These are phyloP conservation scores for Lerema accius DNA, from an alignment of 1,140 invertebrate genomes.

Conservation along the genomic window DNA sequence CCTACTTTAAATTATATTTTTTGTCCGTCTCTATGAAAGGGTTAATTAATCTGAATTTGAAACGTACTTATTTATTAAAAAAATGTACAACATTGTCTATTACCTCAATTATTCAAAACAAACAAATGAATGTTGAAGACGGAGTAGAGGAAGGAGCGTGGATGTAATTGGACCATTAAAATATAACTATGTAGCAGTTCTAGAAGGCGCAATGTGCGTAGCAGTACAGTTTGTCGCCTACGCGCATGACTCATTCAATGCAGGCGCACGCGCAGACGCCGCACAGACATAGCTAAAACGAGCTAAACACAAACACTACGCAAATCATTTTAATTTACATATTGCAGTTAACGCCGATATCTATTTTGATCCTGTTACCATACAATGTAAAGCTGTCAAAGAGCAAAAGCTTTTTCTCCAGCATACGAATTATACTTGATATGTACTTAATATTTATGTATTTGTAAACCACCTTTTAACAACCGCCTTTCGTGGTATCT, in stretches of 20 bases:
- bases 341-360: background rate
- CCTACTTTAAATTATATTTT: too few relatives aligned
- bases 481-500: too few relatives aligned
- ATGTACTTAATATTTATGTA: too few relatives aligned
- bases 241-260: slow-evolving; percentile 57
- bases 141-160: background rate
- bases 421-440: too few relatives aligned
- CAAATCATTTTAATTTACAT: background rate
- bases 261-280: slow-evolving; percentile 3
- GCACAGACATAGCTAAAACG: slow-evolving; percentile 58
- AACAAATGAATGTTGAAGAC: background rate
- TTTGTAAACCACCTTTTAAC: too few relatives aligned
- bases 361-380: background rate
- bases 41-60: too few relatives aligned
- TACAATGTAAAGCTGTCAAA: too few relatives aligned
- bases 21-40: too few relatives aligned
- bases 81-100: too few relatives aligned
- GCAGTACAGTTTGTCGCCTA: slow-evolving; percentile 47
- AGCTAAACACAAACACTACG: slow-evolving; percentile 43
- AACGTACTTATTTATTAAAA: too few relatives aligned
- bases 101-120: background rate
- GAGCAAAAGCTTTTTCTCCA: too few relatives aligned
- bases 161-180: slow-evolving; percentile 1
- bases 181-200: slow-evolving; percentile 3
- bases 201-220: slow-evolving; percentile 15